Evolutionary conservation across 2,888 invertebrate species (phyloP).

Genomic region (Mesoligia furuncula): DNA sequence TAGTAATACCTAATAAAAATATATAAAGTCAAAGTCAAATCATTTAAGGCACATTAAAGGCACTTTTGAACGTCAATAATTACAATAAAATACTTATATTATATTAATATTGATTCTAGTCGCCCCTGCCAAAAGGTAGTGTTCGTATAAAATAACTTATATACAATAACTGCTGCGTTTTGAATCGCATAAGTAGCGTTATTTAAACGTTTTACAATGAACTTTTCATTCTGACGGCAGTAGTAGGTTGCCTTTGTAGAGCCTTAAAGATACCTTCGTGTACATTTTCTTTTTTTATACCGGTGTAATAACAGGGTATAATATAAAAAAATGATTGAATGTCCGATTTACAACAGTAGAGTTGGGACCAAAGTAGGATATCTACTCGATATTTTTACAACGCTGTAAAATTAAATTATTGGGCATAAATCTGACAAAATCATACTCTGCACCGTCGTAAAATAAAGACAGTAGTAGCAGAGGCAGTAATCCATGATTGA

Average conservation of each 20-base stretch:
- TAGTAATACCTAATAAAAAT: background rate
- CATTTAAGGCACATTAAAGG: no score
- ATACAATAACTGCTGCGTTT: background rate
- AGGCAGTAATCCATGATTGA: conserved; percentile 13
- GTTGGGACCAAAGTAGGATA: conserved; percentile 18
- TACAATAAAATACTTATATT: no score
- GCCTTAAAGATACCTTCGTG: background rate
- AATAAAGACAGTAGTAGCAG: conserved; percentile 26
- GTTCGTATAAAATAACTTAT: no score
- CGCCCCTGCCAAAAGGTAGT: no score
- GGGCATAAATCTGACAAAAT: conserved; percentile 53
- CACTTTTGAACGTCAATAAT: no score
- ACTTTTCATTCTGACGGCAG: background rate
- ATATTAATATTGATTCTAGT: no score
- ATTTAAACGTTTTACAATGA: background rate
- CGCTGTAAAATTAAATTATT: conserved; percentile 56
- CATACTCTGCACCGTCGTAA: conserved; percentile 52
- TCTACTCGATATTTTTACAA: conserved; percentile 52
- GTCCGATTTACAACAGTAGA: conserved; percentile 10
- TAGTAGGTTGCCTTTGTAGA: background rate
- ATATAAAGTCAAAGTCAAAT: no score
- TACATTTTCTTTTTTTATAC: conserved; percentile 20
- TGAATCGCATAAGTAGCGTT: background rate
- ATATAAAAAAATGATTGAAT: conserved; percentile 57
- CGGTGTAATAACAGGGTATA: conserved; percentile 18